Evolutionary conservation across 1,140 invertebrate species (phyloP).

Genomic region (Drosophila kepulauana): DNA sequence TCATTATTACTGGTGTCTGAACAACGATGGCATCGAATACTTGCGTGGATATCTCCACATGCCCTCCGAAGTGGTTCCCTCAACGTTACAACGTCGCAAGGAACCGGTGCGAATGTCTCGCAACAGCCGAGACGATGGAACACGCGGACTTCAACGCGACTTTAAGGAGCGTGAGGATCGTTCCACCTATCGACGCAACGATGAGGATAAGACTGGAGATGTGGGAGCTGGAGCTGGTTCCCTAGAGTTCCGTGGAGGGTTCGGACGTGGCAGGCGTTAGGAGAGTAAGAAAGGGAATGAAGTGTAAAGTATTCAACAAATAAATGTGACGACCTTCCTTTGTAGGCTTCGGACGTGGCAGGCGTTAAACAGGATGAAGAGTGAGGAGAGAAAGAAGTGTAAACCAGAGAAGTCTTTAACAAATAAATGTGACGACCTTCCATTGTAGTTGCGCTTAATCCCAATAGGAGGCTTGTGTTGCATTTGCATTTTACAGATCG

Average conservation of each 20-base stretch:
- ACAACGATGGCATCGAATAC: conserved; percentile 45
- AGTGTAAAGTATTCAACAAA: neutral
- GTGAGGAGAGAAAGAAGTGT: too few species aligned
- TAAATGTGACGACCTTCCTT: neutral
- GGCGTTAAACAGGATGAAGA: neutral
- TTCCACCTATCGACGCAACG: conserved; percentile 20
- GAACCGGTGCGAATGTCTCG: conserved; percentile 36
- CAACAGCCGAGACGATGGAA: conserved; percentile 5
- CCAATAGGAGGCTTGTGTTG: neutral
- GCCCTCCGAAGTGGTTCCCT: conserved; percentile 37
- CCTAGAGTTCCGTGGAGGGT: conserved; percentile 27
- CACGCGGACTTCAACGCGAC: conserved; percentile 4
- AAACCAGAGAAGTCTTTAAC: neutral
- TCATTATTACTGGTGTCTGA: conserved; percentile 43
- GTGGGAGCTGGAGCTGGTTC: conserved; percentile 11
- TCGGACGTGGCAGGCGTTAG: conserved; percentile 7
- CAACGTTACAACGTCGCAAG: conserved; percentile 33
- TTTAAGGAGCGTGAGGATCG: conserved; percentile 32
- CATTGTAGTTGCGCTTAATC: neutral
- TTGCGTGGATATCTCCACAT: conserved; percentile 25
- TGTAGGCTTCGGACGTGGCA: conserved; percentile 21
- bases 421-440: conserved; percentile 13
- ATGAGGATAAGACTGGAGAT: conserved; percentile 6
- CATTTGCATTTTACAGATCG: conserved; percentile 3
- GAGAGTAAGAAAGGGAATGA: neutral